Conservation (phyloP, 2,888 invertebrate genomes). For the Leucozona laternaria region DNA sequence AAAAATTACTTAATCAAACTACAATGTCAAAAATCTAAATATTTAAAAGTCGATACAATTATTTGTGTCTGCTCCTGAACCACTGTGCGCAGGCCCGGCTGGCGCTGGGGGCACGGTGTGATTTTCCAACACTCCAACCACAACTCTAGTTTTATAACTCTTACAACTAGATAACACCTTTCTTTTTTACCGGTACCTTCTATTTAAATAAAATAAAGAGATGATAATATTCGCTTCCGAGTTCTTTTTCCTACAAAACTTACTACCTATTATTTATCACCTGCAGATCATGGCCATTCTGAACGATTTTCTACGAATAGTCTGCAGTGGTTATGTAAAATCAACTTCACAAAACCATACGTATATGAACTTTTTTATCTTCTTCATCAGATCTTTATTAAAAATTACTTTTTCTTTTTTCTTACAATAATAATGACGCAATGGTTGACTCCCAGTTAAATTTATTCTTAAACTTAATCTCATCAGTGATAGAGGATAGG, state of each 20-base stretch:
- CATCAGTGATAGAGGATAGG: conserved; percentile 25
- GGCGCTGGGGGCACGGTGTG: too few species aligned
- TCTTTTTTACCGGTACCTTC: too few species aligned
- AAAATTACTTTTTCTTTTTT: conserved; percentile 20
- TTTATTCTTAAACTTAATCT: conserved; percentile 49
- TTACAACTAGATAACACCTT: too few species aligned
- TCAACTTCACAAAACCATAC: background rate
- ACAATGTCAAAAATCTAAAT: too few species aligned
- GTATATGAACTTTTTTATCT: background rate
- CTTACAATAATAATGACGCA: conserved; percentile 28
- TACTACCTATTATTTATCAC: background rate
- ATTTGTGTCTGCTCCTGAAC: too few species aligned
- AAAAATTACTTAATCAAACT: too few species aligned
- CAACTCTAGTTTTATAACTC: too few species aligned
- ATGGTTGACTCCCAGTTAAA: conserved; percentile 40
- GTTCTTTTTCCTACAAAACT: background rate
- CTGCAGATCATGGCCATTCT: background rate
- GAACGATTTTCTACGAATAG: background rate
- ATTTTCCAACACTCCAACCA: too few species aligned
- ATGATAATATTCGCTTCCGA: background rate
- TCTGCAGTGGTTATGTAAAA: background rate
- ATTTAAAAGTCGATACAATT: too few species aligned
- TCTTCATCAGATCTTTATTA: conserved; percentile 20
- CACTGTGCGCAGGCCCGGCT: too few species aligned
- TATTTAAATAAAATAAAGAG: too few species aligned